Evolutionary conservation across 2,797 vertebrate species (phyloP), one percentile per base, ranked within the genome.

Genomic region (Amblyopsis hoosieri): DNA sequence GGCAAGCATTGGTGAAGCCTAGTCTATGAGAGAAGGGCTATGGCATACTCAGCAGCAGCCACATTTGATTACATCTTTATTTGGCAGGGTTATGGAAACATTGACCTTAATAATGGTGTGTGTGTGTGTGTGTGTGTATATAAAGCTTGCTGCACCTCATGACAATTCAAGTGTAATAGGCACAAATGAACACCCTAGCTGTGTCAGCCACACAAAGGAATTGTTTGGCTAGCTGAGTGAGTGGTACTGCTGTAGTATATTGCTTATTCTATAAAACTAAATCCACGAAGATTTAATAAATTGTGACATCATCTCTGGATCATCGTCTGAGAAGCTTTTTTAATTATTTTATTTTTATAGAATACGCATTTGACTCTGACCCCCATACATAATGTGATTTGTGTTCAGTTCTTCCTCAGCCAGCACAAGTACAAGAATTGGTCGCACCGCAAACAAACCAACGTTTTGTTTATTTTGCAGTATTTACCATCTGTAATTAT

Each of bases 351-450:
- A 3, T 62, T 77, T 69, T 67, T 64, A 45, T 19, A 52, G 29
- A 54, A 13, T n/a, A n/a, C 23, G 29, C 64, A 59, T 75, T 64
- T 54, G 72, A 56, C 64, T 49, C 75, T 82, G 72, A 72, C 66
- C 17, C 51, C 62, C 61, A 83, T 90, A 67, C 84, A 89, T 93
- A 84, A 90, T 87, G 91, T 83, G 4, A 42, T 69, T 60, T 74
- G 56, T 75, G 66, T 66, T 57, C 52, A 62, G 59, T 64, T 46
- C 70, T 75, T 61, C 75, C 72, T 84, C 65, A 66, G 61, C 81
- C 50, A 56, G 71, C 80, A 67, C 64, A 17, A 59, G 75, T 66
- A 76, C 74, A 74, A 66, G 54, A 85, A 87, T 92, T 82, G 90
- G 87, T 90, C 78, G 89, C 81, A 71, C 68, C 1, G 17, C 59